These are phyloP conservation scores for Pardalotus punctatus DNA, from an alignment of 2,113 vertebrate species.

Conservation along the genomic window DNA sequence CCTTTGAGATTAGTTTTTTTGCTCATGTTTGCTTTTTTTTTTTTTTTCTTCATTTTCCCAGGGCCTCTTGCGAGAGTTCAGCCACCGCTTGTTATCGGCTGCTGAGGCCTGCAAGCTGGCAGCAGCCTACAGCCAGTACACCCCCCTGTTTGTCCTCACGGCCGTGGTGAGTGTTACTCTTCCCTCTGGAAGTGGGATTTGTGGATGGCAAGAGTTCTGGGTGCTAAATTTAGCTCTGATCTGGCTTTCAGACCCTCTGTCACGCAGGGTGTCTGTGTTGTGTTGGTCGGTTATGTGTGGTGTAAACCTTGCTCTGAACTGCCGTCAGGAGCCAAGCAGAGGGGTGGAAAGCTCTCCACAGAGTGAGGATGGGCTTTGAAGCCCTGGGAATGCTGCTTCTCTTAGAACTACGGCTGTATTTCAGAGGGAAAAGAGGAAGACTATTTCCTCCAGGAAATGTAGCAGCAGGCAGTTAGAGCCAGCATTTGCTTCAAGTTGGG, in stretches of 20 bases:
- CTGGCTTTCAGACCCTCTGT: not conserved
- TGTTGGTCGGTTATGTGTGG: not conserved
- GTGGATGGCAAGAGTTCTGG: not conserved
- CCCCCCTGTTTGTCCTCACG: constrained; percentile 88
- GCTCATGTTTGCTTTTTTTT: not conserved
- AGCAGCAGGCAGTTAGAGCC: not conserved
- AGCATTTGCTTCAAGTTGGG: not conserved
- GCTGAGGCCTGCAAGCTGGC: constrained; percentile 89
- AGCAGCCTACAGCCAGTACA: constrained; percentile 86
- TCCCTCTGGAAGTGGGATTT: not conserved
- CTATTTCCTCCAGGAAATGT: not conserved
- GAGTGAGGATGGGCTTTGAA: not conserved
- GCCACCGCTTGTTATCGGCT: constrained; percentile 84
- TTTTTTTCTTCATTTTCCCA: constrained; percentile 28
- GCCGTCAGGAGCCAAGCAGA: not conserved
- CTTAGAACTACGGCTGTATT: not conserved
- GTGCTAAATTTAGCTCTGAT: not conserved
- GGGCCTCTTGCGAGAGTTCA: constrained; percentile 75
- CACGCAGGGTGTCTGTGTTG: not conserved
- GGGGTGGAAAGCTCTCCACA: not conserved
- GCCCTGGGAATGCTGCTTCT: not conserved
- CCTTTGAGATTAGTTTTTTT: not conserved
- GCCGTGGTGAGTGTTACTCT: constrained; percentile 77
- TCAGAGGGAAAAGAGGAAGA: not conserved
- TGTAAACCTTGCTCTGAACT: not conserved